Evolutionary conservation across 1,140 invertebrate genomes (phyloP), one percentile per base, ranked within the genome.

Genomic region (Leptoteleia sp.): DNA sequence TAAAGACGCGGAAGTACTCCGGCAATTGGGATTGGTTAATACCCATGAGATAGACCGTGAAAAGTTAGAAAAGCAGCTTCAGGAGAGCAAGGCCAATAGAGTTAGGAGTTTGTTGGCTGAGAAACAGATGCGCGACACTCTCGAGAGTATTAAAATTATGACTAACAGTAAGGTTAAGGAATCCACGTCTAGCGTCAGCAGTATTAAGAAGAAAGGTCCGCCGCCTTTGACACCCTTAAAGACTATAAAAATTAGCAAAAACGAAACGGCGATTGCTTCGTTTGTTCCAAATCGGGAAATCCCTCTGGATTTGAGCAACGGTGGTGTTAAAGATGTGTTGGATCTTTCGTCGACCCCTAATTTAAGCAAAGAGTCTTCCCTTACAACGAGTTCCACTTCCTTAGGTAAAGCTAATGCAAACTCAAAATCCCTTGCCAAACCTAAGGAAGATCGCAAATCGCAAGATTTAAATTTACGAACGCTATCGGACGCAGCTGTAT

Each of bases 41-140:
- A 82, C 86, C 1, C 82, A 84, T n/a, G 85, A 87, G 4, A 71
- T 83, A 0, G 75, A 85, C 5, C 79, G 85, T 0, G 86, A 87
- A 13, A 85, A 85, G 17, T 38, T 89, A 4, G 87, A 89, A 68
- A 86, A 87, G 8, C 83, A 89, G 17, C 35, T 87, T 6, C 82
- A 83, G 4, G 86, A 87, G 19, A 87, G 85, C 33, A 89, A 88
- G 15, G 86, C 86, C 0, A 88, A 89, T 19, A 75, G 87, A 7
- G 84, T 87, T 12, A 82, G 86, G 11, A 88, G 87, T 61, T 45
- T 88, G 4, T 8, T 88, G n/a, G 87, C 86, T 3, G 87, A 88
- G 17, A 89, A 89, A n/a, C 86, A 89, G 59, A 87, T 88, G 86
- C 83, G 86, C 0, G 86, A 89, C 25, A 83, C 87, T 2, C 45